Evolutionary conservation across 2,888 invertebrate genomes (phyloP).

Genomic region (Macaria liturata): DNA sequence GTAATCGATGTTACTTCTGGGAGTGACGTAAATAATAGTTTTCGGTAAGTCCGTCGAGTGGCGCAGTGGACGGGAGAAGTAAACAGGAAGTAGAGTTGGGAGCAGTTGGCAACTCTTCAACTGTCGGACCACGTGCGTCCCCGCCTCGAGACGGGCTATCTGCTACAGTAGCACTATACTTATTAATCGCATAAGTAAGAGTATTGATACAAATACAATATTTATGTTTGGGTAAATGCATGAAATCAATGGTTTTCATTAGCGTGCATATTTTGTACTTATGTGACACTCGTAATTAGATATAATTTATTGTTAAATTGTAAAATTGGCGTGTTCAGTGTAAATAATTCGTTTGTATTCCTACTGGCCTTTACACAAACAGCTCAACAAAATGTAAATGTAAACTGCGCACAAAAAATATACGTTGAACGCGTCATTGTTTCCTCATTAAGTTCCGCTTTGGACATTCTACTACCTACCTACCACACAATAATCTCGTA

Average conservation of each 20-base stretch:
- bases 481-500: slow-evolving; percentile 30
- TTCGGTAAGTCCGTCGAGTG: slow-evolving; percentile 20
- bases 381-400: too few relatives aligned
- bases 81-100: slow-evolving; percentile 71
- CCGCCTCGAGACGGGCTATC: not conserved
- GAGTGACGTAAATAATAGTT: slow-evolving; percentile 20
- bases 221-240: too few relatives aligned
- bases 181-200: too few relatives aligned
- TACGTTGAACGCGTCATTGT: not conserved
- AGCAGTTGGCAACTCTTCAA: slow-evolving; percentile 74
- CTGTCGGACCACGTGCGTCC: slow-evolving; percentile 54
- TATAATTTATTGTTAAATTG: too few relatives aligned
- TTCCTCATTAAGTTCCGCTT: slow-evolving; percentile 12
- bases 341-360: too few relatives aligned
- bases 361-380: too few relatives aligned
- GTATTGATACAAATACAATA: too few relatives aligned
- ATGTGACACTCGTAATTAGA: too few relatives aligned
- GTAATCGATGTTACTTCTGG: slow-evolving; percentile 9
- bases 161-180: too few relatives aligned
- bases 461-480: not conserved
- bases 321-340: too few relatives aligned
- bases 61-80: slow-evolving; percentile 51
- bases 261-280: too few relatives aligned
- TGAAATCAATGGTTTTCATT: too few relatives aligned
- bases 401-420: not conserved